Base-by-base conservation (phyloP, 2,113 vertebrate genomes). In the Crotalus viridis region DNA sequence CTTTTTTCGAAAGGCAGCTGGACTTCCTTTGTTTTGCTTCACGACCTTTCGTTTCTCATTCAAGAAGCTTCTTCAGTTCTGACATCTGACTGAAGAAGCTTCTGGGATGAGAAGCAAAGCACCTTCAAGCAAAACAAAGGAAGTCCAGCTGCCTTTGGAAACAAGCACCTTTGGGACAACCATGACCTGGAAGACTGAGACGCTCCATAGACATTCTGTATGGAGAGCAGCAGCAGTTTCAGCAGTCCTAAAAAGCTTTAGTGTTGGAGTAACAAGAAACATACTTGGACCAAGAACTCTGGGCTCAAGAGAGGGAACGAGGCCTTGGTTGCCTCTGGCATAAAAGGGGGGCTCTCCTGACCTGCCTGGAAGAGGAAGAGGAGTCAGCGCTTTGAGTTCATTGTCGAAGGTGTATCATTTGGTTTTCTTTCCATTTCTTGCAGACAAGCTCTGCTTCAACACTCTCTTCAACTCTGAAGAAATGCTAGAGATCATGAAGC, bases 401-500 rank as follows among this genome's bases (percentile, higher is more conserved):
- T 74, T 33, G 28, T 74, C 1, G 5, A 74, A 39, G 69, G n/a
- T 2, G n/a, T 15, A 2, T 17, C 69, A 17, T 19, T 81, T 39
- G 69, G 3, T 81, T 43, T 81, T 81, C 33, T 81, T 46, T 21
- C 86, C 5, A 92, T 89, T 95, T 94, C 96, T 95, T 95, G 74
- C 98, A 99, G 99, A 99, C 97, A 99, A 99, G 96, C 98, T 99
- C 93, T 99, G 99, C 96, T 99, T 99, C 98, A 99, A 99, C 96
- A 95, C 98, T 10, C 98, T 99, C 97, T 99, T 99, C 98, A 99
- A 98, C 95, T 99, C 98, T 0, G 99, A 99, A 95, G 99, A 99
- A 95, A 99, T 99, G 99, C 99, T 99, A 97, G 99, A 99, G 97
- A 99, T 99, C 97, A 99, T 99, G 2, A 99, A 99, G 96, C 99